A percentile compares a stretch with the other conserved stretches of the same genome.
Conservation (phyloP, 2,888 invertebrate species). For the Sesamia inferens region DNA sequence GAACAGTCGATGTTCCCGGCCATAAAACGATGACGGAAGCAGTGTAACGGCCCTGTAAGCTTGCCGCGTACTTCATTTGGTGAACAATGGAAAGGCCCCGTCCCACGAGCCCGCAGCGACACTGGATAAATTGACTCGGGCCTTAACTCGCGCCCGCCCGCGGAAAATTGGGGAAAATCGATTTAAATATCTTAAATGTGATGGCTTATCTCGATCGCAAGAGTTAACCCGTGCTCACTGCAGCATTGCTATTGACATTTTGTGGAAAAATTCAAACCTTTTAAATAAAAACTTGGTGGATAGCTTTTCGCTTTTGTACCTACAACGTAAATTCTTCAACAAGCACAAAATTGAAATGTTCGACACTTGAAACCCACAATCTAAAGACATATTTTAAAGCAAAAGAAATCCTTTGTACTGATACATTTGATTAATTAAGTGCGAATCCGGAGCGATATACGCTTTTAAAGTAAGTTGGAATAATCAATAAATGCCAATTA, state of each 20-base stretch:
- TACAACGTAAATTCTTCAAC: not conserved
- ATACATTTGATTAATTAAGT: slow-evolving; percentile 59
- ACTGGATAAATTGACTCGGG: slow-evolving; percentile 88
- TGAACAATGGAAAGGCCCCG: slow-evolving; percentile 85
- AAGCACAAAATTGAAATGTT: slow-evolving; percentile 19
- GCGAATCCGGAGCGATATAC: slow-evolving; percentile 55
- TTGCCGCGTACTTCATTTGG: slow-evolving; percentile 86
- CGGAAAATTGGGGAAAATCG: slow-evolving; percentile 90
- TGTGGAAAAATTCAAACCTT: slow-evolving; percentile 58
- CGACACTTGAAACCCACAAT: slow-evolving; percentile 17
- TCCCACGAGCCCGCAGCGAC: slow-evolving; percentile 81
- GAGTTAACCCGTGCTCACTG: slow-evolving; percentile 75
- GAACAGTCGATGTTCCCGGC: slow-evolving; percentile 65
- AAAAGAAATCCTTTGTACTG: slow-evolving; percentile 29
- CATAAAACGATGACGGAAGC: slow-evolving; percentile 79
- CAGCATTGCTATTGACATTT: slow-evolving; percentile 63
- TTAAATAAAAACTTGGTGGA: slow-evolving; percentile 25
- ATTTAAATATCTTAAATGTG: slow-evolving; percentile 90
- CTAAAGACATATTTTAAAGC: slow-evolving; percentile 20
- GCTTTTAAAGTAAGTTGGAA: slow-evolving; percentile 63
- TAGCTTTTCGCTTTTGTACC: slow-evolving; percentile 20
- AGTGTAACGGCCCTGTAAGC: slow-evolving; percentile 83
- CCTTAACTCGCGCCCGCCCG: slow-evolving; percentile 85
- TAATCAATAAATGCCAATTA: slow-evolving; percentile 82
- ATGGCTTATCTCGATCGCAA: slow-evolving; percentile 85